Evolutionary conservation across 2,113 vertebrate genomes (phyloP), one percentile per base, ranked within the genome.

Genomic region (Illadopsis cleaveri): DNA sequence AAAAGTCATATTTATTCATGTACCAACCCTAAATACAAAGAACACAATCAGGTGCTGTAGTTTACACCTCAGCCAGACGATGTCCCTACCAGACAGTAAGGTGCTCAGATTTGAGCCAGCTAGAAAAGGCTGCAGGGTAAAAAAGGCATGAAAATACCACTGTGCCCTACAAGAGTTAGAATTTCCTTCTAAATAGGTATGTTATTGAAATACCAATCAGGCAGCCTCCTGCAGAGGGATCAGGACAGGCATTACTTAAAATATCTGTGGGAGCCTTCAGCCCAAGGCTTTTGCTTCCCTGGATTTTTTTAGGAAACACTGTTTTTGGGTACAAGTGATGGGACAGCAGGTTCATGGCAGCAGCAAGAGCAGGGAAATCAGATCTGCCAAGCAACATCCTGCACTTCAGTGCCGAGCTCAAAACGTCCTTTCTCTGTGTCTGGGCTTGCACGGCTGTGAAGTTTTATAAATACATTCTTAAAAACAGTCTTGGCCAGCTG

Each of bases 401-500:
- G 73, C 37, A 2, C 40, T 30, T 48, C 83, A 68, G 48, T 0
- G 14, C 77, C 2, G 28, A 45, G 86, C 89, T 93, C 69, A 54
- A 38, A 92, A 58, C 0, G 4, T 69, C 78, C 38, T 76, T 71
- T 37, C 86, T 53, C 60, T 57, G 11, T 22, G 85, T 77, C 95
- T 90, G 84, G 84, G 61, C 89, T 80, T 65, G 89, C 70, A 91
- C 0, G 53, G 48, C 89, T 84, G 31, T 8, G 5, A 62, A 76
- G 78, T 50, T 94, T 96, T 96, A 96, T 96, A 96, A 97, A 96
- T 96, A 96, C 42, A 27, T 12, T 50, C 90, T 96, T 76, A 87
- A 85, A 97, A 96, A 89, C 81, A 77, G 90, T 21, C 61, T 45
- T 73, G 79, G 57, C 78, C 95, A 95, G 84, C 91, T 96, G 95